These are phyloP conservation scores for Harmothoe impar DNA, from an alignment of 2,888 invertebrate genomes.

Conservation along the genomic window DNA sequence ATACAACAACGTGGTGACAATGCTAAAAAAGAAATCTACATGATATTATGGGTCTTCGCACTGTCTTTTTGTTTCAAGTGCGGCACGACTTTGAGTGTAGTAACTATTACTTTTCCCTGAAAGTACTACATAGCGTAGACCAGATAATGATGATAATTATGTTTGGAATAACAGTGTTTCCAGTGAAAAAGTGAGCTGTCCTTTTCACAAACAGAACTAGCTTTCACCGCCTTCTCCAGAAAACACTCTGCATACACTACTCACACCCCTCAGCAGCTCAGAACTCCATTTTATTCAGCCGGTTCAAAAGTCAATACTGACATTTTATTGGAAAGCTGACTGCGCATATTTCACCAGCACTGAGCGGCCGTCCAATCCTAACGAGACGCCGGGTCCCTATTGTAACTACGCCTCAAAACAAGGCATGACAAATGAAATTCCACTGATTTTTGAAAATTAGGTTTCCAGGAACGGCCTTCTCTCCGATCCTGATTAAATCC, in stretches of 20 bases:
- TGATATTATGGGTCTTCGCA: too few relatives aligned
- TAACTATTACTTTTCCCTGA: too few relatives aligned
- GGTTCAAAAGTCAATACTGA: not conserved
- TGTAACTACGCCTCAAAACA: slow-evolving; percentile 1
- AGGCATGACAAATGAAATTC: not conserved
- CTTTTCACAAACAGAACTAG: too few relatives aligned
- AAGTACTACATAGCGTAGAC: too few relatives aligned
- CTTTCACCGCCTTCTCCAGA: not conserved
- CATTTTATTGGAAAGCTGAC: slow-evolving; percentile 4
- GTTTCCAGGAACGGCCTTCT: not conserved
- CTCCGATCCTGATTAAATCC: not conserved
- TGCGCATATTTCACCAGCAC: not conserved
- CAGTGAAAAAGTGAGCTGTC: too few relatives aligned
- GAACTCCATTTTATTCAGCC: not conserved
- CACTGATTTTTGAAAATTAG: not conserved
- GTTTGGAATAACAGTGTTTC: too few relatives aligned
- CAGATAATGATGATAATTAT: too few relatives aligned
- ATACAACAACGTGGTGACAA: too few relatives aligned
- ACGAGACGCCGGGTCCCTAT: not conserved
- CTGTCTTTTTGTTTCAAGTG: too few relatives aligned
- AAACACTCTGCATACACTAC: not conserved
- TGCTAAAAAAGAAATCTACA: too few relatives aligned
- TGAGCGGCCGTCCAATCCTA: not conserved
- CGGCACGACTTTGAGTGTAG: too few relatives aligned
- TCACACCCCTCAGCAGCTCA: not conserved